Conservation (phyloP, 2,113 vertebrate genomes). For the Coptodon bakossiorum region DNA sequence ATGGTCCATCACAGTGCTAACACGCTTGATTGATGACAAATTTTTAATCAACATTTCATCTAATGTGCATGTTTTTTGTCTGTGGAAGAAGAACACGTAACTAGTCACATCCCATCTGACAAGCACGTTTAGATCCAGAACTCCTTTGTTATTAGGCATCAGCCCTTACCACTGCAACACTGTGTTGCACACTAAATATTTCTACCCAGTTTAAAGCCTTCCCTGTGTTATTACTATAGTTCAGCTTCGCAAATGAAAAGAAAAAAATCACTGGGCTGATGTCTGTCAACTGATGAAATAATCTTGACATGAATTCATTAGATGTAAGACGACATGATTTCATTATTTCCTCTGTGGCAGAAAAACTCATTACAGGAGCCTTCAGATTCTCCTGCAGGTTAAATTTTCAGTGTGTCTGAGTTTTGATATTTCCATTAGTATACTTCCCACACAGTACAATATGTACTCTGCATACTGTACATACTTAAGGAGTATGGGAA, state of each 20-base stretch:
- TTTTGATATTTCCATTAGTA: background rate
- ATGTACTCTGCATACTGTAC: background rate
- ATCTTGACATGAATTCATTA: background rate
- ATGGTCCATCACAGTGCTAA: background rate
- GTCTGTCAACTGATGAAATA: background rate
- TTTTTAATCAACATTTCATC: background rate
- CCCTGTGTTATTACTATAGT: background rate
- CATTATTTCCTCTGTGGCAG: background rate
- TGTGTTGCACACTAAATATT: background rate
- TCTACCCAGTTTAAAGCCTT: background rate
- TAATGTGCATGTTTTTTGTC: background rate
- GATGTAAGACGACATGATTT: background rate
- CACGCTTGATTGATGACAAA: background rate
- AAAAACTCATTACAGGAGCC: background rate
- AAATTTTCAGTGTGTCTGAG: background rate
- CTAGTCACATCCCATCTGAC: background rate
- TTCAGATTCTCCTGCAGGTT: background rate
- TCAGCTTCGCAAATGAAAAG: background rate
- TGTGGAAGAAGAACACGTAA: background rate
- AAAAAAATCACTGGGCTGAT: background rate
- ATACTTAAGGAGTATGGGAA: background rate
- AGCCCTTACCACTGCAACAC: background rate
- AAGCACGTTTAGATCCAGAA: background rate
- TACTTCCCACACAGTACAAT: background rate
- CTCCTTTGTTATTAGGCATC: background rate